Evolutionary conservation across 2,888 invertebrate species (phyloP).

Genomic region (Perizoma affinitatum): DNA sequence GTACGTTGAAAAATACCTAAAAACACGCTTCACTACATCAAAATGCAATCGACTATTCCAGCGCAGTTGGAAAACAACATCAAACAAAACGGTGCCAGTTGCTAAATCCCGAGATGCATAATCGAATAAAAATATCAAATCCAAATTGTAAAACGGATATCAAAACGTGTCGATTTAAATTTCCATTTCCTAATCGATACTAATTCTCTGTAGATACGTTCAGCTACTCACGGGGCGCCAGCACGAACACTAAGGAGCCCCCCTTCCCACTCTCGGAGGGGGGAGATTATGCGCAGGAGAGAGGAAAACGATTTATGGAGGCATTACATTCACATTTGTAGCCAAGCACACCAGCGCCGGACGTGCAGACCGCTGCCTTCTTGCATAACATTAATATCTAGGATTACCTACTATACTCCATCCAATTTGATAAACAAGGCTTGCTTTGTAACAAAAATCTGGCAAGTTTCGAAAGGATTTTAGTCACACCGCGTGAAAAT

Average conservation of each 20-base stretch:
- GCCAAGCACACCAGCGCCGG: constrained; percentile 44
- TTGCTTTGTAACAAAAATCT: neutral
- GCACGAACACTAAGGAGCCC: constrained; percentile 35
- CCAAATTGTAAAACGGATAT: constrained; percentile 45
- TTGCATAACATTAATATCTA: constrained; percentile 45
- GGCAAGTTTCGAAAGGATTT: too few species aligned
- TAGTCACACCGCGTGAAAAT: constrained; percentile 39
- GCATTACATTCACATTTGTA: constrained; percentile 77
- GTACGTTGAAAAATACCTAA: too few species aligned
- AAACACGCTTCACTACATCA: too few species aligned
- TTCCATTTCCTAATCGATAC: constrained; percentile 70
- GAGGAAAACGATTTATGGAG: constrained; percentile 65
- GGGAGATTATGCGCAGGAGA: constrained; percentile 54
- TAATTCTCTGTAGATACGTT: constrained; percentile 64
- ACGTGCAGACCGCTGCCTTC: constrained; percentile 47
- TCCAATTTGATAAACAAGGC: constrained; percentile 18
- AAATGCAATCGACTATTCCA: constrained; percentile 12
- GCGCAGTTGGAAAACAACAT: too few species aligned
- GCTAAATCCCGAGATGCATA: constrained; percentile 28
- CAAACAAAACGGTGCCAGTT: constrained; percentile 14
- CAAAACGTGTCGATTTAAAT: constrained; percentile 57
- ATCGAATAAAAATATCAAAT: constrained; percentile 44
- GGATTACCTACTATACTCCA: constrained; percentile 28
- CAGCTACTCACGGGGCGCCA: constrained; percentile 56
- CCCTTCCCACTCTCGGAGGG: constrained; percentile 23